Percentiles rank a stretch among this genome's conserved stretches.
phyloP scores from a whole-genome alignment of 1,140 invertebrate genomes.

The Lordiphosa stackelbergi region DNA sequence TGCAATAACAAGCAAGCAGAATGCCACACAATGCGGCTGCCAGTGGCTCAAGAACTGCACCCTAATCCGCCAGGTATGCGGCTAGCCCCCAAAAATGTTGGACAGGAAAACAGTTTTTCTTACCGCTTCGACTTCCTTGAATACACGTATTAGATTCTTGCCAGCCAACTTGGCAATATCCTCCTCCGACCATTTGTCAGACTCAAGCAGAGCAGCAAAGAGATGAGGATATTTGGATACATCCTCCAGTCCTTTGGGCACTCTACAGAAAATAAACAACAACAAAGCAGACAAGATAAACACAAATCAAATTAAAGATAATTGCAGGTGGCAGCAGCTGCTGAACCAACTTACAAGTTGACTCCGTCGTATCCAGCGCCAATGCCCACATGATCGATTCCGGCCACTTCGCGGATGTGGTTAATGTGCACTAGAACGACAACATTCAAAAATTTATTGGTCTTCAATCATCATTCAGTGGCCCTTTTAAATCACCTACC shows the following conservation, averaged over 20 bases:
- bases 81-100: slow-evolving; percentile 25
- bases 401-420: slow-evolving; percentile 88
- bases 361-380: slow-evolving; percentile 91
- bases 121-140: slow-evolving; percentile 86
- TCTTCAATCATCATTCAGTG: neutral
- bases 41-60: slow-evolving; percentile 21
- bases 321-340: slow-evolving; percentile 13
- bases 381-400: slow-evolving; percentile 90
- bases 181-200: slow-evolving; percentile 84
- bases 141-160: slow-evolving; percentile 86
- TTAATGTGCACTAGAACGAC: slow-evolving; percentile 88
- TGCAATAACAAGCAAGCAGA: slow-evolving; percentile 65
- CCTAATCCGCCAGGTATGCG: slow-evolving; percentile 47
- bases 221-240: slow-evolving; percentile 90
- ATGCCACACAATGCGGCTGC: slow-evolving; percentile 11
- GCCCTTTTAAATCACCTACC: slow-evolving; percentile 78
- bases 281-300: neutral
- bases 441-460: slow-evolving; percentile 36
- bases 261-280: slow-evolving; percentile 77
- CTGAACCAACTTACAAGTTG: slow-evolving; percentile 83
- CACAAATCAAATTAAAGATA: slow-evolving; percentile 23
- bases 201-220: slow-evolving; percentile 82
- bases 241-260: slow-evolving; percentile 87
- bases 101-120: slow-evolving; percentile 48
- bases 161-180: slow-evolving; percentile 88